phyloP scores from a whole-genome alignment of 2,113 vertebrate species.

The Taurulus bubalis region DNA sequence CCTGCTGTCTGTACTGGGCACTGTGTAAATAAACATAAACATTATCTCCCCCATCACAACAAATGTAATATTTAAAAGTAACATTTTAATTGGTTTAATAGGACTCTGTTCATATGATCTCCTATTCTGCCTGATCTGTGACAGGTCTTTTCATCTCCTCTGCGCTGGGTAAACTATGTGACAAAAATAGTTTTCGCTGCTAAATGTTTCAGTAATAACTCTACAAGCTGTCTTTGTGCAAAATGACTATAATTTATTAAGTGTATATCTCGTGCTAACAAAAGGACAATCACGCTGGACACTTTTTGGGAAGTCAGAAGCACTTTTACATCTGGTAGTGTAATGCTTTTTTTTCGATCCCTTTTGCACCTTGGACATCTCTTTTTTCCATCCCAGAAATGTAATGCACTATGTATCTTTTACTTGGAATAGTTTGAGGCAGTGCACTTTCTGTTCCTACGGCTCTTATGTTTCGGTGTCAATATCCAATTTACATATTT shows the following conservation, averaged over 20 bases:
- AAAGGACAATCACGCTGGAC: not conserved
- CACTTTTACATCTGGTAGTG: not conserved
- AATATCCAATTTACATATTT: not conserved
- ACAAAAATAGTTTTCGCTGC: not conserved
- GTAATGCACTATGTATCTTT: not conserved
- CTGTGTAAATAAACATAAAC: not conserved
- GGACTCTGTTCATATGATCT: not conserved
- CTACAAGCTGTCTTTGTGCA: not conserved
- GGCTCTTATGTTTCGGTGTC: not conserved
- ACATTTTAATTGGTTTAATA: not conserved
- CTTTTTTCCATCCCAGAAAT: not conserved
- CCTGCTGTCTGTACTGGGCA: not conserved
- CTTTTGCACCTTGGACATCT: not conserved
- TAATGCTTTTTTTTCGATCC: not conserved
- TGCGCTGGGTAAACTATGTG: not conserved
- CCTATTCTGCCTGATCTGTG: constrained; percentile 6
- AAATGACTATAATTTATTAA: not conserved
- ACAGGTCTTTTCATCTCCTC: not conserved
- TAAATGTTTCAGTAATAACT: constrained; percentile 11
- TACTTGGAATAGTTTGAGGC: not conserved
- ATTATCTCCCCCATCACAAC: not conserved
- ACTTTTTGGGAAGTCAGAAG: not conserved
- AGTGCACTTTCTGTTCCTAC: not conserved
- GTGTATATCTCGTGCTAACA: not conserved
- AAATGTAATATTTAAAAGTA: constrained; percentile 27